phyloP scores from a whole-genome alignment of 2,113 vertebrate species.

The Maccullochella peelii region DNA sequence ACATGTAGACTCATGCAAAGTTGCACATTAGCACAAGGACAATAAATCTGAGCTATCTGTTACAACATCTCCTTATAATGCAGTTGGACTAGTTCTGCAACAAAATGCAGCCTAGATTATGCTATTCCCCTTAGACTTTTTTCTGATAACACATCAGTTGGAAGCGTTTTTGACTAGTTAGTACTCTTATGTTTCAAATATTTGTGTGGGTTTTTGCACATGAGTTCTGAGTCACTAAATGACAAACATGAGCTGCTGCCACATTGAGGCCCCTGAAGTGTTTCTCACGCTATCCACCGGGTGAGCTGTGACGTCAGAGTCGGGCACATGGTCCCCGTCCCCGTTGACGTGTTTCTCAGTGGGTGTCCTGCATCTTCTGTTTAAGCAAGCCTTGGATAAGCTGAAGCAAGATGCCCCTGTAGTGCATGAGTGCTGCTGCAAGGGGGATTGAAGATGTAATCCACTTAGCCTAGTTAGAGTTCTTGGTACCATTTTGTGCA shows the following conservation, averaged over 20 bases:
- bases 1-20: neutral
- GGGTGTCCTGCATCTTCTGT: slow-evolving; percentile 33
- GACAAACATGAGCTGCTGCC: neutral
- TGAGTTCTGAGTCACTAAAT: neutral
- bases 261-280: neutral
- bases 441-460: slow-evolving; percentile 77
- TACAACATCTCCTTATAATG: neutral
- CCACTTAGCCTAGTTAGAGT: slow-evolving; percentile 77
- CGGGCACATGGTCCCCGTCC: slow-evolving; percentile 25
- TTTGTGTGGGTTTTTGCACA: neutral
- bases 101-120: neutral
- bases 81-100: neutral
- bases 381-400: slow-evolving; percentile 65
- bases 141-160: neutral
- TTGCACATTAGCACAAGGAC: neutral
- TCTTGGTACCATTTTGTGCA: slow-evolving; percentile 24
- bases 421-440: slow-evolving; percentile 39
- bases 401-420: slow-evolving; percentile 51
- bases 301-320: slow-evolving; percentile 48
- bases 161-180: neutral
- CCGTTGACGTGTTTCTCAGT: slow-evolving; percentile 31
- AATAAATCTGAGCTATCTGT: neutral
- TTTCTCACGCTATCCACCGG: slow-evolving; percentile 13
- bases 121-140: neutral
- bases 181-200: neutral